Evolutionary conservation across 2,113 vertebrate species (phyloP).

Genomic region (Halichoerus grypus): DNA sequence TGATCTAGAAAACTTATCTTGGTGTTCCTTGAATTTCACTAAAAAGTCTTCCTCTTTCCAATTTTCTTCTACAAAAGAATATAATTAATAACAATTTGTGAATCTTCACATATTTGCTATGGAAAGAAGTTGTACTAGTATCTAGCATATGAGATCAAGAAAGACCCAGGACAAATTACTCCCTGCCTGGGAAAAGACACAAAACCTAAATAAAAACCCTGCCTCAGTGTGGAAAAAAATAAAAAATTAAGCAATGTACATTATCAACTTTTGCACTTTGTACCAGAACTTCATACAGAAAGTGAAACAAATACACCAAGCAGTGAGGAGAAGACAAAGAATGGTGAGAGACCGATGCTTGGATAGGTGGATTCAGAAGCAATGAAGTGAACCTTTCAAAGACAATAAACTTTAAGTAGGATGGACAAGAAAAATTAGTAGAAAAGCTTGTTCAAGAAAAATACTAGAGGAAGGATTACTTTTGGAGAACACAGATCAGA

Average conservation of each 20-base stretch:
- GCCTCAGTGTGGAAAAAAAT: not conserved
- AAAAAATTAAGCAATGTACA: not conserved
- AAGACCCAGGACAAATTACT: not conserved
- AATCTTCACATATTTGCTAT: conserved; percentile 42
- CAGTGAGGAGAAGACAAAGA: not conserved
- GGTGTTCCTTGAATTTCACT: conserved; percentile 70
- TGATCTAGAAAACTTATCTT: conserved; percentile 67
- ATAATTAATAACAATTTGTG: conserved; percentile 60
- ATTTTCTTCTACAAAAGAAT: conserved; percentile 76
- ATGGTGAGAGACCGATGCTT: not conserved
- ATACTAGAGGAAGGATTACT: conserved; percentile 9
- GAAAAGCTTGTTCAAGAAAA: conserved; percentile 37
- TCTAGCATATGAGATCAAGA: not conserved
- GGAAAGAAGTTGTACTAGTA: conserved; percentile 6
- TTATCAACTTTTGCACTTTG: not conserved
- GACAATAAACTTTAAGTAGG: not conserved
- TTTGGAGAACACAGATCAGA: conserved; percentile 13
- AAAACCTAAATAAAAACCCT: conserved; percentile 10
- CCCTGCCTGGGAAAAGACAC: not conserved
- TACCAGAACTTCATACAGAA: not conserved
- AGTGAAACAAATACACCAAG: conserved; percentile 11
- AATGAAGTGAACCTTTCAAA: not conserved
- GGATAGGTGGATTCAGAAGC: not conserved
- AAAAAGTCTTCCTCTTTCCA: conserved; percentile 74
- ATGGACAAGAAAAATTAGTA: not conserved